Conservation (phyloP, 1,140 invertebrate genomes). For the Ips nitidus region DNA sequence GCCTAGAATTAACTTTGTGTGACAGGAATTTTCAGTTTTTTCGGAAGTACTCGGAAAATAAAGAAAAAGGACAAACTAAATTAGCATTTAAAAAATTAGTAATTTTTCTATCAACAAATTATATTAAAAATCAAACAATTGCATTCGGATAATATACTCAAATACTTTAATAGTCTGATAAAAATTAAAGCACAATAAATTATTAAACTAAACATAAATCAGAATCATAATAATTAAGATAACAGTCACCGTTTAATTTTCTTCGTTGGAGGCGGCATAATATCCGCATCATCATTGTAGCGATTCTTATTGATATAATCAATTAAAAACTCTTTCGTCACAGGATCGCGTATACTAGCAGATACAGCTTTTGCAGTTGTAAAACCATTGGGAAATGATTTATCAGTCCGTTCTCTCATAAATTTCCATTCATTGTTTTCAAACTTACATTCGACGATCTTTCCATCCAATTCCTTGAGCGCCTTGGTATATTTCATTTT, state of each 20-base stretch:
- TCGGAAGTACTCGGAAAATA: too few relatives aligned
- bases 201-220: too few relatives aligned
- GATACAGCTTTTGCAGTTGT: constrained; percentile 77
- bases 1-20: too few relatives aligned
- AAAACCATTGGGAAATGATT: constrained; percentile 91
- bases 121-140: too few relatives aligned
- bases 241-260: constrained; percentile 44
- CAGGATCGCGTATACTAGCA: constrained; percentile 72
- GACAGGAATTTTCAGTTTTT: too few relatives aligned
- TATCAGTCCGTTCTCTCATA: constrained; percentile 95
- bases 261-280: constrained; percentile 65
- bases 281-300: constrained; percentile 62
- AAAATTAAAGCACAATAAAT: too few relatives aligned
- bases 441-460: constrained; percentile 95
- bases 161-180: too few relatives aligned
- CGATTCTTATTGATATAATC: constrained; percentile 68
- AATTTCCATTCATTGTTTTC: constrained; percentile 84
- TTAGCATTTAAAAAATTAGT: too few relatives aligned
- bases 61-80: too few relatives aligned
- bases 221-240: too few relatives aligned
- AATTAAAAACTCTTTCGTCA: constrained; percentile 78
- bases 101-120: too few relatives aligned
- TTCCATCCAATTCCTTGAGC: constrained; percentile 80
- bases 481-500: constrained; percentile 77
- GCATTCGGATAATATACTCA: too few relatives aligned